Percentiles rank a stretch among this genome's conserved stretches.
phyloP scores from a whole-genome alignment of 1,140 invertebrate genomes.

The Drosophila nigrodunni region DNA sequence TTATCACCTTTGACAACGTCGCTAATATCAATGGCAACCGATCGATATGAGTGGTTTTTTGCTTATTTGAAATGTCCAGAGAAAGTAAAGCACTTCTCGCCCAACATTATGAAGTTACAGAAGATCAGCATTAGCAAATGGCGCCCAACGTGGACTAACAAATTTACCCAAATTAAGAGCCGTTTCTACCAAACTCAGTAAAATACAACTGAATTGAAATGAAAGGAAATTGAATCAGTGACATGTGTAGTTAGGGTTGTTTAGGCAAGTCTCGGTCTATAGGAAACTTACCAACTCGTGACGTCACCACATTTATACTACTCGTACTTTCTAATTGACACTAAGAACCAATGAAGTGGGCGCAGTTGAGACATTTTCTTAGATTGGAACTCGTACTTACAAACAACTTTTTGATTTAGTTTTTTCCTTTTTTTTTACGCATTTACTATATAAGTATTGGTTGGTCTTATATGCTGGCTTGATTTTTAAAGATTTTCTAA shows the following conservation, averaged over 20 bases:
- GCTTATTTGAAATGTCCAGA: neutral
- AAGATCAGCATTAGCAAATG: neutral
- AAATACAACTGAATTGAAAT: neutral
- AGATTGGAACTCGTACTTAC: constrained; percentile 7
- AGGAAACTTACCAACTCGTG: neutral
- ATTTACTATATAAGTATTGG: neutral
- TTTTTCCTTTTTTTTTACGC: neutral
- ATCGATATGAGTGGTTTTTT: neutral
- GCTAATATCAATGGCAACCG: constrained; percentile 40
- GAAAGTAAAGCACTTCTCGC: neutral
- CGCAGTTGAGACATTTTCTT: constrained; percentile 23
- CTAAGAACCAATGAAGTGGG: constrained; percentile 46
- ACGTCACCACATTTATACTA: constrained; percentile 26
- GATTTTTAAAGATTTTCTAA: neutral
- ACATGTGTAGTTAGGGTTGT: neutral
- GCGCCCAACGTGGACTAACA: neutral
- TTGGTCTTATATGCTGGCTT: too few species aligned
- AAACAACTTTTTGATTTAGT: constrained; percentile 2
- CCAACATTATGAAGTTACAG: constrained; percentile 9
- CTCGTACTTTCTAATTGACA: constrained; percentile 42
- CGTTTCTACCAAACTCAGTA: neutral
- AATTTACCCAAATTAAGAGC: neutral
- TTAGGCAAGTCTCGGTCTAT: constrained; percentile 2
- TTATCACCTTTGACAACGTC: constrained; percentile 48
- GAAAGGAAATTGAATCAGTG: neutral